phyloP scores from a whole-genome alignment of 2,888 invertebrate species.

The Nezara viridula region DNA sequence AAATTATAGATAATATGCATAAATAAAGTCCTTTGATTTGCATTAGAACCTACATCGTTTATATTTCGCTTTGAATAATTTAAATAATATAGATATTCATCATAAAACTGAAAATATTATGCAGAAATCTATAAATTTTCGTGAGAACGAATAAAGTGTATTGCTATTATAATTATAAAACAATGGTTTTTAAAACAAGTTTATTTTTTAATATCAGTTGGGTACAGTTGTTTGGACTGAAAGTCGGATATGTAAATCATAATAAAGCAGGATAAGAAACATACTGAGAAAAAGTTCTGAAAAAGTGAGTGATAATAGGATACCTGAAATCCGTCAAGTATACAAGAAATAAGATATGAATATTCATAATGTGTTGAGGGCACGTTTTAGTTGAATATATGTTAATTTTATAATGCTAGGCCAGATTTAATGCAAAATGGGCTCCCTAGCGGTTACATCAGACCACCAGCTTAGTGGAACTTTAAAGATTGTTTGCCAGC shows the following conservation, averaged over 20 bases:
- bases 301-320: background rate
- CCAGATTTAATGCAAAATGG: background rate
- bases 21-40: too few relatives aligned
- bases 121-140: too few relatives aligned
- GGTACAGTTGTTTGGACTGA: background rate
- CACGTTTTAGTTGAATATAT: background rate
- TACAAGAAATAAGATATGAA: conserved; percentile 8
- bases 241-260: background rate
- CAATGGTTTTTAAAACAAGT: background rate
- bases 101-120: too few relatives aligned
- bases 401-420: conserved; percentile 40
- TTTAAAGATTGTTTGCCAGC: background rate
- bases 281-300: background rate
- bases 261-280: background rate
- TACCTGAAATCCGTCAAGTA: background rate
- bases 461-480: background rate
- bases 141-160: too few relatives aligned
- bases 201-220: background rate
- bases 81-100: too few relatives aligned
- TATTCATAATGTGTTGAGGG: background rate
- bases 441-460: background rate
- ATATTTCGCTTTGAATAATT: too few relatives aligned
- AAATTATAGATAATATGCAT: too few relatives aligned
- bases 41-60: too few relatives aligned
- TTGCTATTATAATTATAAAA: background rate